phyloP scores from a whole-genome alignment of 2,113 vertebrate genomes.

The Pelecanus crispus region DNA sequence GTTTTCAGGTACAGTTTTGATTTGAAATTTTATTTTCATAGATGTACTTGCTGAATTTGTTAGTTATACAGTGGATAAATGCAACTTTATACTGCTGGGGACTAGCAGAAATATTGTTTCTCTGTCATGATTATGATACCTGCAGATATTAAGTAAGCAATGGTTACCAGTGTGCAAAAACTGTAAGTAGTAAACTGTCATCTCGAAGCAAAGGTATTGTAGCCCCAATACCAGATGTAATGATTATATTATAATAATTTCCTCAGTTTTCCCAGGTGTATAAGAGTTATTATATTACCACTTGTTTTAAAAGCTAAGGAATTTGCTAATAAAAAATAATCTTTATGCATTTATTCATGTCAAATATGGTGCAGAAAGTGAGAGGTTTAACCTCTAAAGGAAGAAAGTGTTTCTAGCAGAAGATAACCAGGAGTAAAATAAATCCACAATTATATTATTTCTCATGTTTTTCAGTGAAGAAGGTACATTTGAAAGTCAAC shows the following conservation, averaged over 20 bases:
- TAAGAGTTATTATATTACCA: slow-evolving; percentile 32
- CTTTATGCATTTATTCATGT: slow-evolving; percentile 22
- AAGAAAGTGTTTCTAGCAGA: not conserved
- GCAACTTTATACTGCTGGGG: not conserved
- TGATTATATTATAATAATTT: slow-evolving; percentile 44
- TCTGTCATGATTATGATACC: not conserved
- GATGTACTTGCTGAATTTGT: not conserved
- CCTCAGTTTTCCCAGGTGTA: slow-evolving; percentile 58
- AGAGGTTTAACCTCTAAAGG: not conserved
- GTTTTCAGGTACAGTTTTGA: not conserved
- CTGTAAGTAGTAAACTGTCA: not conserved
- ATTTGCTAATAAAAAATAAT: slow-evolving; percentile 55
- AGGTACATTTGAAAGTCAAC: not conserved
- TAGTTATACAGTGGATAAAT: not conserved
- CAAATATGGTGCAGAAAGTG: not conserved
- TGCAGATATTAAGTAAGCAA: not conserved
- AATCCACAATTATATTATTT: not conserved
- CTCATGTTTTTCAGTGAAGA: not conserved
- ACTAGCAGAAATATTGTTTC: not conserved
- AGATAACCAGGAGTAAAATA: not conserved
- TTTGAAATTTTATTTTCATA: not conserved
- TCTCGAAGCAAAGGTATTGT: not conserved
- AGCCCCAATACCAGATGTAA: not conserved
- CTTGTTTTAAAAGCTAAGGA: slow-evolving; percentile 37
- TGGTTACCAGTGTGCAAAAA: not conserved